A percentile compares a stretch with the other conserved stretches of the same genome.
Evolutionary conservation across 2,113 vertebrate genomes (phyloP).

Genomic region (Meriones unguiculatus): DNA sequence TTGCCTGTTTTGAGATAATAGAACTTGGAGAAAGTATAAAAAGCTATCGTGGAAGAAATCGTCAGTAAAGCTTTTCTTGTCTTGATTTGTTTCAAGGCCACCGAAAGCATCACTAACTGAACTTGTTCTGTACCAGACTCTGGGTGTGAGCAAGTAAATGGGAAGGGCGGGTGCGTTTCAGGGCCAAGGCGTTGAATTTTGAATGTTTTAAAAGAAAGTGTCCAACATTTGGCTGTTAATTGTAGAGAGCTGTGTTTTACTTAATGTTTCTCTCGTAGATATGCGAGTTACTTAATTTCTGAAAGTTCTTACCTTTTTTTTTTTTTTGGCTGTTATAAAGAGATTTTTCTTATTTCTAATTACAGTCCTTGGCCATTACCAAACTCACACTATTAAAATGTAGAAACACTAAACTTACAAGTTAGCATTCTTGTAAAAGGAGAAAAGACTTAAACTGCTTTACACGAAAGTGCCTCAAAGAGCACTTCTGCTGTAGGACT

Average conservation of each 20-base stretch:
- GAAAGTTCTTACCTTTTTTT: conserved; percentile 18
- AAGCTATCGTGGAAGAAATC: neutral
- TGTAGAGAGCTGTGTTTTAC: conserved; percentile 8
- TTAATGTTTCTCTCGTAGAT: conserved; percentile 40
- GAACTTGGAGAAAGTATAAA: conserved; percentile 29
- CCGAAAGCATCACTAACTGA: neutral
- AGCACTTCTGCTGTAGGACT: neutral
- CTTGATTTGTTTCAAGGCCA: conserved; percentile 38
- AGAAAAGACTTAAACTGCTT: too few relatives aligned
- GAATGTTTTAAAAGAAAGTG: conserved; percentile 36
- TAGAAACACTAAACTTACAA: conserved; percentile 30
- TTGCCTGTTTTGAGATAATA: conserved; percentile 34
- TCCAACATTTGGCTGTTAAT: neutral
- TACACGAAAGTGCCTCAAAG: too few relatives aligned
- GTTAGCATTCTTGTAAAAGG: neutral
- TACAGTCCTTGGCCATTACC: conserved; percentile 1
- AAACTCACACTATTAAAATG: neutral
- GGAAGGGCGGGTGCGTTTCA: neutral
- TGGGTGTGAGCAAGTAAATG: neutral
- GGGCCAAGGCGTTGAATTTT: conserved; percentile 49
- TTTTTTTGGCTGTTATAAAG: neutral
- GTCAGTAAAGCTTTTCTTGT: conserved; percentile 53
- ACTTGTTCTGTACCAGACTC: neutral
- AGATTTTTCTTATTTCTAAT: conserved; percentile 39
- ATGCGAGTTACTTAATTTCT: conserved; percentile 27